Evolutionary conservation across 2,888 invertebrate genomes (phyloP).

Genomic region (Gastracanthus pulcherrimus): DNA sequence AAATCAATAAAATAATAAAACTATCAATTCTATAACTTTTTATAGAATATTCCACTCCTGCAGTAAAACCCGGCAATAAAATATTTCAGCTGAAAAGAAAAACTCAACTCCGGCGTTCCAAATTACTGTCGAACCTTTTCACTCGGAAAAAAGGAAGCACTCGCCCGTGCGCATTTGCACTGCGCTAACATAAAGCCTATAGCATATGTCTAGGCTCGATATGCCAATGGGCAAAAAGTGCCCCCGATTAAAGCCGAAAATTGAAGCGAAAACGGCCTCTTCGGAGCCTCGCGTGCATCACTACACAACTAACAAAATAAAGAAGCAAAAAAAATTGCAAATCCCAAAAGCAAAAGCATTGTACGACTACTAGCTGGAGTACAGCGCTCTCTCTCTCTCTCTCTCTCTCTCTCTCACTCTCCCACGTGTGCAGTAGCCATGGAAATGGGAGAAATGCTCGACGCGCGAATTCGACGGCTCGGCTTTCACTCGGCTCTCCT

Average conservation of each 20-base stretch:
- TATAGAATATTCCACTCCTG: too few relatives aligned
- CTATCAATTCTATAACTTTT: too few relatives aligned
- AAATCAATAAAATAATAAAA: too few relatives aligned
- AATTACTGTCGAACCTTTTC: conserved; percentile 13
- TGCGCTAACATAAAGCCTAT: conserved; percentile 24
- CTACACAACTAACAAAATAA: conserved; percentile 37
- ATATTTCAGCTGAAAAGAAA: not conserved
- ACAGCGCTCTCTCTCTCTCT: not conserved
- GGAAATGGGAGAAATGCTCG: too few relatives aligned
- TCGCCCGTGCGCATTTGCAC: not conserved
- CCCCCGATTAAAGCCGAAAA: conserved; percentile 41
- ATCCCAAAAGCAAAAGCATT: conserved; percentile 40
- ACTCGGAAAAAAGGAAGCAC: not conserved
- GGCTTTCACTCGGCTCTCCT: too few relatives aligned
- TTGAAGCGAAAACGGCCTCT: conserved; percentile 30
- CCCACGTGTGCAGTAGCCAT: too few relatives aligned
- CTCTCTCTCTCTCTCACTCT: not conserved
- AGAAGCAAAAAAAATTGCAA: conserved; percentile 33
- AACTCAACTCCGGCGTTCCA: not conserved
- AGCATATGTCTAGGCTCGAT: conserved; percentile 13
- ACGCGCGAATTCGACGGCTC: too few relatives aligned
- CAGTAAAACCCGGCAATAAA: not conserved
- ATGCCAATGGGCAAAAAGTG: conserved; percentile 21
- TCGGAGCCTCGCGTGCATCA: not conserved
- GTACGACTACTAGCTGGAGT: not conserved